A percentile compares a stretch with the other conserved stretches of the same genome.
phyloP scores from a whole-genome alignment of 35 echinoderm and acorn worm genomes.

The Ophioderma brevispina region DNA sequence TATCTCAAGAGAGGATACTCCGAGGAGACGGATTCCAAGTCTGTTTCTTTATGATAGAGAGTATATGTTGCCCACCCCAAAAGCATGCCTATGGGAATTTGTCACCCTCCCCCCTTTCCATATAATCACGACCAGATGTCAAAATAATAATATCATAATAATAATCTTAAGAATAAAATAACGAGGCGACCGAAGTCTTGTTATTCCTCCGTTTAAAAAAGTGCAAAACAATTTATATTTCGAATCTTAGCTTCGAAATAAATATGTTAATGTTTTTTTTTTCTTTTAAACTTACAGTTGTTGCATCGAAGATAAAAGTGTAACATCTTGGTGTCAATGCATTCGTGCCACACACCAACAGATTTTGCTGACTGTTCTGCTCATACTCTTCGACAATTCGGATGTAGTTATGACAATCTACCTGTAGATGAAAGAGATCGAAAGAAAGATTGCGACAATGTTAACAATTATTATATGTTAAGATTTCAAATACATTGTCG shows the following conservation, averaged over 20 bases:
- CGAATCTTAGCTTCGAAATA: neutral
- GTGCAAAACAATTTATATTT: neutral
- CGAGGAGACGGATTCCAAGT: too few relatives aligned
- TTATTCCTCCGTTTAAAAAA: neutral
- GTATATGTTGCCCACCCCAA: too few relatives aligned
- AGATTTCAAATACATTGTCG: too few relatives aligned
- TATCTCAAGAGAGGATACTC: too few relatives aligned
- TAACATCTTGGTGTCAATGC: neutral
- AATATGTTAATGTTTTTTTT: neutral
- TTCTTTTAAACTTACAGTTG: neutral
- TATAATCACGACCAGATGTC: neutral
- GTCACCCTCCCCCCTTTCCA: too few relatives aligned
- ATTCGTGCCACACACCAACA: neutral
- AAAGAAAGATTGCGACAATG: too few relatives aligned
- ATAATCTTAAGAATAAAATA: neutral
- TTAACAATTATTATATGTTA: too few relatives aligned
- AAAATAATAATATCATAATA: neutral
- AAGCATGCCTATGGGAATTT: too few relatives aligned
- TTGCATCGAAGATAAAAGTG: neutral
- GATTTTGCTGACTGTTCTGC: neutral
- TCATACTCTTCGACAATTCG: neutral
- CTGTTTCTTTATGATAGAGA: too few relatives aligned
- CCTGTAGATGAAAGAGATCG: too few relatives aligned
- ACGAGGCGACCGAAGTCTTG: neutral
- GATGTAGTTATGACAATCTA: neutral